Conservation (phyloP, 2,888 invertebrate genomes). For the Melipona beecheii region DNA sequence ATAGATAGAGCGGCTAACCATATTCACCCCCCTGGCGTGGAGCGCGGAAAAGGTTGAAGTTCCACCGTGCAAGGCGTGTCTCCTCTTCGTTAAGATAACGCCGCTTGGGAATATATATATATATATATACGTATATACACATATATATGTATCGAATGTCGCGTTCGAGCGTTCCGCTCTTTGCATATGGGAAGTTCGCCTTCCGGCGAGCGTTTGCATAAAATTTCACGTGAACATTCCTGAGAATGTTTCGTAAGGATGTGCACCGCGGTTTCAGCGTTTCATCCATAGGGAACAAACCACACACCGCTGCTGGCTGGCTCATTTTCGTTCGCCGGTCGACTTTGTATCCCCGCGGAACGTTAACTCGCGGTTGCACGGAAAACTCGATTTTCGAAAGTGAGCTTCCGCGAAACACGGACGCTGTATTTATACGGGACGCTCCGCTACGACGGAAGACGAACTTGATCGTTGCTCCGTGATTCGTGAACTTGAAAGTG, state of each 20-base stretch:
- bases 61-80: not conserved
- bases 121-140: too few relatives aligned
- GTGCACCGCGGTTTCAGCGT: slow-evolving; percentile 23
- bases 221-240: slow-evolving; percentile 62
- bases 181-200: slow-evolving; percentile 22
- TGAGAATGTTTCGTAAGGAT: slow-evolving; percentile 32
- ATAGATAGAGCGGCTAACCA: not conserved
- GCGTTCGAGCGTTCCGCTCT: slow-evolving; percentile 29
- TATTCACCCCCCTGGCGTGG: not conserved
- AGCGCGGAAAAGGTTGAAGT: not conserved
- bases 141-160: slow-evolving; percentile 50
- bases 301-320: not conserved
- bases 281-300: slow-evolving; percentile 39
- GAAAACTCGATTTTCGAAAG: slow-evolving; percentile 45
- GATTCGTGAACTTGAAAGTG: not conserved
- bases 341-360: not conserved
- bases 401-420: slow-evolving; percentile 2
- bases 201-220: slow-evolving; percentile 60
- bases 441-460: not conserved
- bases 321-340: slow-evolving; percentile 1
- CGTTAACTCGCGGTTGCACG: slow-evolving; percentile 31
- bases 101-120: slow-evolving; percentile 43
- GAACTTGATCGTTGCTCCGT: not conserved
- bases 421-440: too few relatives aligned
- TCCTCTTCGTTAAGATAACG: slow-evolving; percentile 65